A percentile compares a stretch with the other conserved stretches of the same genome.
Conservation (phyloP, 2,113 vertebrate species). For the Epinephelus lanceolatus region DNA sequence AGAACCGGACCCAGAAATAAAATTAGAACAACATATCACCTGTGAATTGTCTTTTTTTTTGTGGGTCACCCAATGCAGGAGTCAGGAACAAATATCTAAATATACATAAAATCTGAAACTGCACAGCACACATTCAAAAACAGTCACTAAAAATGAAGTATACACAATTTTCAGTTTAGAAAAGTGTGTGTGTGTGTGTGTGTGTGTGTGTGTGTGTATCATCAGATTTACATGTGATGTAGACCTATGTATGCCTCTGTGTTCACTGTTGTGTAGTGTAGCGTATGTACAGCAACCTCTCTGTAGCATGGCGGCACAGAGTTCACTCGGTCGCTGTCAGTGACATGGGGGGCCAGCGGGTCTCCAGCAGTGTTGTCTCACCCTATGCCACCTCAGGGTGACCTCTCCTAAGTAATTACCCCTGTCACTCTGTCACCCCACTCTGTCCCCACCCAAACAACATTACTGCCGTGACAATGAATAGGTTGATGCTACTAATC, state of each 20-base stretch:
- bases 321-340: slow-evolving; percentile 68
- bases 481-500: slow-evolving; percentile 78
- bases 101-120: neutral
- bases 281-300: slow-evolving; percentile 51
- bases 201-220: slow-evolving; percentile 13
- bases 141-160: neutral
- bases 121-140: neutral
- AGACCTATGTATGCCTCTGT: slow-evolving; percentile 8
- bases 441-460: slow-evolving; percentile 70
- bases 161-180: neutral
- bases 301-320: slow-evolving; percentile 39
- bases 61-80: too few species aligned
- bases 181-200: neutral
- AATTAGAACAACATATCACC: too few species aligned
- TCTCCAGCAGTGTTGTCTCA: slow-evolving; percentile 39
- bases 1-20: too few species aligned
- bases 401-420: slow-evolving; percentile 78
- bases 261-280: slow-evolving; percentile 18
- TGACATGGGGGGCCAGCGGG: slow-evolving; percentile 44
- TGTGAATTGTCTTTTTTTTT: too few species aligned
- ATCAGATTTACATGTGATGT: slow-evolving; percentile 26
- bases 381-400: slow-evolving; percentile 59
- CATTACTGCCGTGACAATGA: slow-evolving; percentile 59
- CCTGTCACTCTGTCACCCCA: slow-evolving; percentile 75
- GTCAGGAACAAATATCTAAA: too few species aligned